Evolutionary conservation across 2,113 vertebrate species (phyloP), one percentile per base, ranked within the genome.

Genomic region (Heterochromis multidens): DNA sequence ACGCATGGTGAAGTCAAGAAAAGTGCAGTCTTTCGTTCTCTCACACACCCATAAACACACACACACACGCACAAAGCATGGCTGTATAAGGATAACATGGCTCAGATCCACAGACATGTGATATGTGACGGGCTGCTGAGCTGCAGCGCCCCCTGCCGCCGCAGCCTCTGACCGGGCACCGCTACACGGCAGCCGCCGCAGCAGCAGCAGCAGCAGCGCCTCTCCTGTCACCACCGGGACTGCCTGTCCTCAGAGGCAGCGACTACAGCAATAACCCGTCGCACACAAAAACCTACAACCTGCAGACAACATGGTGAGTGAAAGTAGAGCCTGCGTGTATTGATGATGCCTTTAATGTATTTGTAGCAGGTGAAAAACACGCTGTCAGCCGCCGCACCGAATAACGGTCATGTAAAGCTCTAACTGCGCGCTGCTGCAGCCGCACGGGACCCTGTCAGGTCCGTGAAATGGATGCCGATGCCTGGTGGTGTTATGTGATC

Each of bases 261-360:
- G 82, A 87, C 46, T 49, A 62, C 87, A 89, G 85, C 87, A 86
- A 89, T 81, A 85, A 82, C 6, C 82, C 61, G 37, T 37, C 43
- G 25, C 72, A 84, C 25, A 63, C 35, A 17, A 58, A 87, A 59
- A 81, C 62, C 85, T n/a, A 78, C 88, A 16, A 95, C 92, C 96
- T 95, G 96, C 97, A 93, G 96, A 88, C 95, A 95, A 94, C 93
- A 99, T 99, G 98, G 98, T 98, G 89, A 97, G 97, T 94, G 67
- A 72, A 72, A 52, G 10, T 2, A 72, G 9, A 72, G 67, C 43
- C 40, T 72, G 16, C 46, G 46, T 72, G 40, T 72, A 27, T 49
- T 49, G 67, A 52, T 49, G 3, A 52, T n/a, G 13, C n/a, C 1
- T 79, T 16, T 17, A 1, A 37, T 60, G 14, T 14, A 3, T 61